These are phyloP conservation scores for Garrulus glandarius DNA, from an alignment of 2,797 vertebrate species.

Conservation along the genomic window DNA sequence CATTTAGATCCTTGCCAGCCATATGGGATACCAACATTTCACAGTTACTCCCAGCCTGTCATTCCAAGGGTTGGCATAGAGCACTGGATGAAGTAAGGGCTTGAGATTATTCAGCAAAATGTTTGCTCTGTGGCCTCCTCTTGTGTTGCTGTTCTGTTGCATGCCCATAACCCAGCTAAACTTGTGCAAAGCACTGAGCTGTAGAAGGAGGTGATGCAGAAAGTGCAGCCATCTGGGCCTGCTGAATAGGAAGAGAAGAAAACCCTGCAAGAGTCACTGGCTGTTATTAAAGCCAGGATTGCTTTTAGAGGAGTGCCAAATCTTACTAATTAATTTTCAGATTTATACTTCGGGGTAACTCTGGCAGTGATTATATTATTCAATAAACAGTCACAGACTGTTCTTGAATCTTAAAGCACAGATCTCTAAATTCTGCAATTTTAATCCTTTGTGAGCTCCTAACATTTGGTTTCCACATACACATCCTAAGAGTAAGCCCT, in stretches of 20 bases:
- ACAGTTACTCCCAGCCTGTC: background rate
- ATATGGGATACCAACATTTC: slow-evolving; percentile 24
- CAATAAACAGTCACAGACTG: background rate
- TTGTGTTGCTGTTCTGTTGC: background rate
- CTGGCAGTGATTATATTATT: background rate
- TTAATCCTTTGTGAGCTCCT: background rate
- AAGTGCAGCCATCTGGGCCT: background rate
- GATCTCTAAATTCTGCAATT: background rate
- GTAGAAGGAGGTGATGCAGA: slow-evolving; percentile 14
- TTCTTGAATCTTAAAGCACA: background rate
- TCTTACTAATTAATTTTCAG: slow-evolving; percentile 41
- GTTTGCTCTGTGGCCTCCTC: background rate
- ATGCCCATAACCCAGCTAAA: background rate
- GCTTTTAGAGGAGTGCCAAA: slow-evolving; percentile 34
- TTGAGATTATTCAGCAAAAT: slow-evolving; percentile 50
- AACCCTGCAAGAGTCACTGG: background rate
- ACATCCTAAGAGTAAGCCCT: background rate
- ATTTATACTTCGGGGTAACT: slow-evolving; percentile 26
- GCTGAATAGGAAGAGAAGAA: slow-evolving; percentile 26
- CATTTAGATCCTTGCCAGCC: slow-evolving; percentile 17
- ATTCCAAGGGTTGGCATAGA: background rate
- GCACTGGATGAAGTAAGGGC: background rate
- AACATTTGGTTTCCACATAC: slow-evolving; percentile 8
- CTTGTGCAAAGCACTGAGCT: background rate
- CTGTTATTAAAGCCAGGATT: slow-evolving; percentile 11